Conservation (phyloP, 2,888 invertebrate genomes). For the Ichneumoninae sp. region DNA sequence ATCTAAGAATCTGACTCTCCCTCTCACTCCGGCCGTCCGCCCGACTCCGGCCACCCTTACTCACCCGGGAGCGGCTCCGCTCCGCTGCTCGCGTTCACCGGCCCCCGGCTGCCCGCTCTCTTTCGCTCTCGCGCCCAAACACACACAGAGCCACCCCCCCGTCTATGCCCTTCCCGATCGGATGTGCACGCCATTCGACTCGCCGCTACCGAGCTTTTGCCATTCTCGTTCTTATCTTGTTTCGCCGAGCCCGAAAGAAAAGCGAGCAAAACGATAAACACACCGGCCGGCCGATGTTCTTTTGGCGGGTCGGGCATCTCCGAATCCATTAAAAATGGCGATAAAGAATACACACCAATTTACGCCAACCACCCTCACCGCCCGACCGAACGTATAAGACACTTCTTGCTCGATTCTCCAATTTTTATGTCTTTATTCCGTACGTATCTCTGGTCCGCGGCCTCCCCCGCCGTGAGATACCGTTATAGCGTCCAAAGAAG, state of each 20-base stretch:
- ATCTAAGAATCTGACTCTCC: slow-evolving; percentile 67
- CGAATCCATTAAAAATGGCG: slow-evolving; percentile 24
- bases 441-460: neutral
- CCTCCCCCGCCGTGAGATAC: neutral
- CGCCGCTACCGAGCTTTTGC: slow-evolving; percentile 24
- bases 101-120: slow-evolving; percentile 10
- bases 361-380: neutral
- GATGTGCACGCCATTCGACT: slow-evolving; percentile 55
- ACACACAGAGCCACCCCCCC: too few species aligned
- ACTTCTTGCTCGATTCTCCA: neutral
- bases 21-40: slow-evolving; percentile 30
- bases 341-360: slow-evolving; percentile 42
- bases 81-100: slow-evolving; percentile 21
- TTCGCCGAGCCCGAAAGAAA: slow-evolving; percentile 39
- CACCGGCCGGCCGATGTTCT: slow-evolving; percentile 28
- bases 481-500: slow-evolving; percentile 25
- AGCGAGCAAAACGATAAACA: slow-evolving; percentile 5
- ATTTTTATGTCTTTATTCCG: slow-evolving; percentile 16
- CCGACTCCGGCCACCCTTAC: neutral
- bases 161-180: neutral
- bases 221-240: slow-evolving; percentile 52
- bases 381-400: neutral
- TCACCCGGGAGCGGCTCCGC: neutral
- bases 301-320: slow-evolving; percentile 30
- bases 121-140: slow-evolving; percentile 9